Evolutionary conservation across 2,888 invertebrate genomes (phyloP).

Genomic region (Orchesella flavescens): DNA sequence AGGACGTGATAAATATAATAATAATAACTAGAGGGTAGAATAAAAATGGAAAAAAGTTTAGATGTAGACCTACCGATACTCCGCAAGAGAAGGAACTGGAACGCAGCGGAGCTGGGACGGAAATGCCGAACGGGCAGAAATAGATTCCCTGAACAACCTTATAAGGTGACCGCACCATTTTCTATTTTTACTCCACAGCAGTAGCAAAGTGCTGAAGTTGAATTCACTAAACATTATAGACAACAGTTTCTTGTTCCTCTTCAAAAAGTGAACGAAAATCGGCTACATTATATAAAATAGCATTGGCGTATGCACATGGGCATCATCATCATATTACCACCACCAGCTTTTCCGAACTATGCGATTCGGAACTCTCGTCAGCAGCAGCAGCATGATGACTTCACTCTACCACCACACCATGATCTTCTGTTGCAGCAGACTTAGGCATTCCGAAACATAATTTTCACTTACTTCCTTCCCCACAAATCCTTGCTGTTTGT

Average conservation of each 20-base stretch:
- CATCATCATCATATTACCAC: no score
- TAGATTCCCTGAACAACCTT: conserved; percentile 70
- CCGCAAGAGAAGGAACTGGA: conserved; percentile 72
- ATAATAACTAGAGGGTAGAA: not conserved
- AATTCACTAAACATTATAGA: not conserved
- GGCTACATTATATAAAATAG: no score
- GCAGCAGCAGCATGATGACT: not conserved
- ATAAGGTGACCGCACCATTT: conserved; percentile 70
- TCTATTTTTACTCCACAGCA: conserved; percentile 71
- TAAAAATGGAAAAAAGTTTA: conserved; percentile 1
- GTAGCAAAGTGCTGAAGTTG: not conserved
- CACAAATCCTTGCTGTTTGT: not conserved
- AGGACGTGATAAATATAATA: not conserved
- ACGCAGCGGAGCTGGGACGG: conserved; percentile 70
- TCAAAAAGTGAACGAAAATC: no score
- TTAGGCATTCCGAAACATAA: no score
- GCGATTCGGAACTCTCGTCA: conserved; percentile 8
- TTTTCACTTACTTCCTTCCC: not conserved
- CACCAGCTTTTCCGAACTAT: not conserved
- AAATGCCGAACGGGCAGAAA: conserved; percentile 71
- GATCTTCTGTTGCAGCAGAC: not conserved
- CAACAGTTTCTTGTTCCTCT: no score
- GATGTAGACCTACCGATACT: conserved; percentile 70
- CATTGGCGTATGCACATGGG: no score
- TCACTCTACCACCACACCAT: not conserved